Evolutionary conservation across 2,888 invertebrate genomes (phyloP).

Genomic region (Troglohyphantes excavatus): DNA sequence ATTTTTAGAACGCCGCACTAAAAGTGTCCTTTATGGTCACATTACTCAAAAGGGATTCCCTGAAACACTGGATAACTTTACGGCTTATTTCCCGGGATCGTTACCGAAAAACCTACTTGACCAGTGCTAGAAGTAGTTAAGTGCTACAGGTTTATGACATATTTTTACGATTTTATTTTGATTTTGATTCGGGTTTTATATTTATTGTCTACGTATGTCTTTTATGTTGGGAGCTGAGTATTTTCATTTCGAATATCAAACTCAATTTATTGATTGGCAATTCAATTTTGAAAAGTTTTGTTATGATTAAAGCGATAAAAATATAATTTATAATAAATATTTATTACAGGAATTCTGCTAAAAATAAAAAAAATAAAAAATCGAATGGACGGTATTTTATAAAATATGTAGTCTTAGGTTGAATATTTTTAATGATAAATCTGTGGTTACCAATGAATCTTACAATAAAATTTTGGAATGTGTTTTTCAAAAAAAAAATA

Average conservation of each 20-base stretch:
- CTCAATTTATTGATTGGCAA: background rate
- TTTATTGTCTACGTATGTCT: slow-evolving; percentile 36
- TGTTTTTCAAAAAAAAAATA: too few species aligned
- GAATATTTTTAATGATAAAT: too few species aligned
- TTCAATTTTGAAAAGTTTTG: too few species aligned
- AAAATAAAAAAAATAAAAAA: too few species aligned
- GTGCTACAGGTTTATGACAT: slow-evolving; percentile 49
- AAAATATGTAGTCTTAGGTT: too few species aligned
- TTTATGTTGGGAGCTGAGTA: slow-evolving; percentile 12
- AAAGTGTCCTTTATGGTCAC: slow-evolving; percentile 63
- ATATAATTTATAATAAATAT: too few species aligned
- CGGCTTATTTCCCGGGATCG: slow-evolving; percentile 51
- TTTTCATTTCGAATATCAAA: background rate
- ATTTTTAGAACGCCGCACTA: slow-evolving; percentile 44
- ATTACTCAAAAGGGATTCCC: slow-evolving; percentile 54
- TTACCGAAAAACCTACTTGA: background rate
- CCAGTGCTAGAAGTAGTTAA: slow-evolving; percentile 46
- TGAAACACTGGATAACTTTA: slow-evolving; percentile 45
- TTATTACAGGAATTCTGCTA: too few species aligned
- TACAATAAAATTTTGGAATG: too few species aligned
- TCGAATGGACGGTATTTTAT: too few species aligned
- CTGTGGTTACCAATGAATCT: too few species aligned
- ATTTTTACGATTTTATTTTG: slow-evolving; percentile 35
- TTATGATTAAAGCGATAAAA: too few species aligned
- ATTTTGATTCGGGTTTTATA: slow-evolving; percentile 50